Conservation (phyloP, 2,888 invertebrate genomes). For the Cheilosia variabilis region DNA sequence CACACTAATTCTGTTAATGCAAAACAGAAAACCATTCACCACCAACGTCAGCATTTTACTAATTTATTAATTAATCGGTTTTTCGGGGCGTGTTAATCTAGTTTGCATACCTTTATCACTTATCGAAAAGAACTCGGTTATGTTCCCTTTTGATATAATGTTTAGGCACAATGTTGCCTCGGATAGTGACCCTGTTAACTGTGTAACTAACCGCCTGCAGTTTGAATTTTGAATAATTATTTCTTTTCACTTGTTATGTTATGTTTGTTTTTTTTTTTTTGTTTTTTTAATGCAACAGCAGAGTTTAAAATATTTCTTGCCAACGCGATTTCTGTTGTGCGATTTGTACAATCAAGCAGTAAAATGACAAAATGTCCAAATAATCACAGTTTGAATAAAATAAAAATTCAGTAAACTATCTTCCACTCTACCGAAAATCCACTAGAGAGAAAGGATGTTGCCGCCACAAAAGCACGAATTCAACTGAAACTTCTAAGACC, state of each 20-base stretch:
- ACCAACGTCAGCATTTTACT: not conserved
- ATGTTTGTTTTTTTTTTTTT: constrained; percentile 13
- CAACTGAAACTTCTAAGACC: constrained; percentile 80
- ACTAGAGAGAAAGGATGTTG: constrained; percentile 73
- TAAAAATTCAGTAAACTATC: constrained; percentile 13
- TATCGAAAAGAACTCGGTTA: constrained; percentile 39
- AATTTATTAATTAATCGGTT: constrained; percentile 22
- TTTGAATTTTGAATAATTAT: constrained; percentile 25
- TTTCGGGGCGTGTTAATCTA: constrained; percentile 2
- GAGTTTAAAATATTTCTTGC: constrained; percentile 21
- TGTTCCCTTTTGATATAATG: constrained; percentile 24
- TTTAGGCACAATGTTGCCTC: constrained; percentile 66
- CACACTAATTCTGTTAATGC: constrained; percentile 25
- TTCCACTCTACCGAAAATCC: constrained; percentile 14
- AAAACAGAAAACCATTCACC: constrained; percentile 12
- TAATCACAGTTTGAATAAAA: not conserved
- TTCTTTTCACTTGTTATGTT: constrained; percentile 16
- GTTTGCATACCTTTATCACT: constrained; percentile 62
- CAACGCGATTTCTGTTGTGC: constrained; percentile 16
- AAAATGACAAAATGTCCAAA: not conserved
- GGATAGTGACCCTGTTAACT: constrained; percentile 23
- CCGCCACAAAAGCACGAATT: constrained; percentile 80
- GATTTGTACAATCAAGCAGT: not conserved
- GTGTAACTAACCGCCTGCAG: constrained; percentile 11
- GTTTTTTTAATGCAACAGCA: constrained; percentile 15